Conservation (phyloP, 2,113 vertebrate species). For the Urocolius indicus region DNA sequence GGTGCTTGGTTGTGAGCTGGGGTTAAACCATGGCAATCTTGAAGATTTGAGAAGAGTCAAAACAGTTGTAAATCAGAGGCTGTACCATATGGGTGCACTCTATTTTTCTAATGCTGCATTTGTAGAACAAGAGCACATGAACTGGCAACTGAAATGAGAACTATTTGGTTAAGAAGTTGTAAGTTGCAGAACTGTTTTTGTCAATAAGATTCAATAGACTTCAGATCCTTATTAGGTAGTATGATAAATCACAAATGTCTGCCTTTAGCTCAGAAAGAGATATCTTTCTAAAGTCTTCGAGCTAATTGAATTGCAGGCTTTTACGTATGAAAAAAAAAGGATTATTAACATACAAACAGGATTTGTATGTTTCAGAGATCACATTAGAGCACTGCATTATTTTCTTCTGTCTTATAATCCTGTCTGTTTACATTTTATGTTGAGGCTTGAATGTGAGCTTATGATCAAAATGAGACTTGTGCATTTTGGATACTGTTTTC, state of each 20-base stretch:
- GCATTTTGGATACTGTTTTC: background rate
- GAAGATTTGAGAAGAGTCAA: background rate
- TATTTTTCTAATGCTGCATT: background rate
- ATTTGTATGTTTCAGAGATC: background rate
- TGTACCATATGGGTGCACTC: background rate
- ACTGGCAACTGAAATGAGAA: background rate
- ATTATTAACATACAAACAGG: background rate
- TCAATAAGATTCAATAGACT: background rate
- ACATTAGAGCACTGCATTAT: background rate
- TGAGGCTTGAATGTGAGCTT: background rate
- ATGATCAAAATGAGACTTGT: background rate
- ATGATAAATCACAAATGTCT: background rate
- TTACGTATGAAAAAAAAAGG: background rate
- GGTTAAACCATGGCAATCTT: background rate
- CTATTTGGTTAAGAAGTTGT: background rate
- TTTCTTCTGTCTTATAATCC: background rate
- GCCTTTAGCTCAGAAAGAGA: background rate
- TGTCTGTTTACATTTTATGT: background rate
- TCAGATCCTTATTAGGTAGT: background rate
- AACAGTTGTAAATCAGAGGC: background rate
- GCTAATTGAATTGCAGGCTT: background rate
- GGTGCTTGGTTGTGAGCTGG: too few relatives aligned
- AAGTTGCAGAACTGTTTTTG: background rate
- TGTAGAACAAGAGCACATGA: background rate
- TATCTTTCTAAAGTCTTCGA: slow-evolving; percentile 15